A percentile compares a stretch with the other conserved stretches of the same genome.
Evolutionary conservation across 2,888 invertebrate species (phyloP).

Genomic region (Clunio marinus): DNA sequence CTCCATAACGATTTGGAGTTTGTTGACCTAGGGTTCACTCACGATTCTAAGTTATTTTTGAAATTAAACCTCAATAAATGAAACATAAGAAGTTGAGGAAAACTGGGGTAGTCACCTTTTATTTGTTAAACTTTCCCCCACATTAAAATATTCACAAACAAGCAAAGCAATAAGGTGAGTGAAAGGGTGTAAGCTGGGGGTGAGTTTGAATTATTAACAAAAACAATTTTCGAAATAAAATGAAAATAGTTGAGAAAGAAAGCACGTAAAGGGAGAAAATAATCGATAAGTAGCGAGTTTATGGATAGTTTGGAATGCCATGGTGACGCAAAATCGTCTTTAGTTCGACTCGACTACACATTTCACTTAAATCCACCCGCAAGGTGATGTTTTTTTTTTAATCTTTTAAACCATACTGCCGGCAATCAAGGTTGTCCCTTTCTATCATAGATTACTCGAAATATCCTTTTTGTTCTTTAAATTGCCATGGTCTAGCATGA

Average conservation of each 20-base stretch:
- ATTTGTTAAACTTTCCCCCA: too few relatives aligned
- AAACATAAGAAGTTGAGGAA: not conserved
- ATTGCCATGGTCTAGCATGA: conserved; percentile 14
- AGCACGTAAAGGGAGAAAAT: not conserved
- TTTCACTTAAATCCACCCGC: not conserved
- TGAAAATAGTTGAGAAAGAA: not conserved
- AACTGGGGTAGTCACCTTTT: conserved; percentile 5
- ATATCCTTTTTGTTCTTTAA: not conserved
- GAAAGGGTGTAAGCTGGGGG: conserved; percentile 9
- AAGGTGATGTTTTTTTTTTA: conserved; percentile 16
- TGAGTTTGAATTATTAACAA: not conserved
- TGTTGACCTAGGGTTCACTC: conserved; percentile 13
- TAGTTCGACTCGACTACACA: too few relatives aligned
- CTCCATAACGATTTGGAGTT: not conserved
- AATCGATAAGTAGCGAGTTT: conserved; percentile 8
- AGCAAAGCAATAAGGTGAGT: conserved; percentile 13
- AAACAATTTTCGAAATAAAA: not conserved
- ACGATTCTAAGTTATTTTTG: not conserved
- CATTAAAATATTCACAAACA: conserved; percentile 12
- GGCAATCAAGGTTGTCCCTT: not conserved
- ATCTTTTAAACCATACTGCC: conserved; percentile 1
- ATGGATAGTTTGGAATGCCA: conserved; percentile 13
- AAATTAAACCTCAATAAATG: conserved; percentile 7
- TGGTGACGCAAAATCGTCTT: conserved; percentile 19
- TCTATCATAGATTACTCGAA: not conserved